Evolutionary conservation across 1,140 invertebrate genomes (phyloP).

Genomic region (Epicauta chinensis): DNA sequence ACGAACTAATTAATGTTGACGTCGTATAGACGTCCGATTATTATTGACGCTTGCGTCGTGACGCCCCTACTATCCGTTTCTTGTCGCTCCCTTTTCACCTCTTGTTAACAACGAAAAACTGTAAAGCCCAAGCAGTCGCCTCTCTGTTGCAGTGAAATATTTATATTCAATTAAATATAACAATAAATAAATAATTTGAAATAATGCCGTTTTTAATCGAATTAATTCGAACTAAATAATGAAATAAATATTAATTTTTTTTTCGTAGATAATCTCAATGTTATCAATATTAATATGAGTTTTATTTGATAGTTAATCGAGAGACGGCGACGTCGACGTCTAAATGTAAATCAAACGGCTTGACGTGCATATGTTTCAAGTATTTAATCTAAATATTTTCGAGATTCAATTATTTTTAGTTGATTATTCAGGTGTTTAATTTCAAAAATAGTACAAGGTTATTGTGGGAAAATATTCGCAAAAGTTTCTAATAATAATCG

Average conservation of each 20-base stretch:
- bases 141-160: slow-evolving; percentile 14
- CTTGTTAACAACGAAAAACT: not conserved
- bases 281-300: not conserved
- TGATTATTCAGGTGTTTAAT: not conserved
- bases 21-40: slow-evolving; percentile 5
- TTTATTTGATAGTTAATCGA: not conserved
- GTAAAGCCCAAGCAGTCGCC: slow-evolving; percentile 7
- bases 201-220: too few relatives aligned
- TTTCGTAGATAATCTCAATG: too few relatives aligned
- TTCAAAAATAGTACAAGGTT: not conserved
- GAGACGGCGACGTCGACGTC: not conserved
- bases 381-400: not conserved
- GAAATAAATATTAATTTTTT: too few relatives aligned
- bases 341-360: not conserved
- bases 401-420: not conserved
- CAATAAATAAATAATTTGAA: too few relatives aligned
- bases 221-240: too few relatives aligned
- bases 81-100: not conserved
- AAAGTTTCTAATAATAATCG: too few relatives aligned
- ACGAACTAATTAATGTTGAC: too few relatives aligned
- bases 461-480: too few relatives aligned
- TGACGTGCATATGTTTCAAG: not conserved
- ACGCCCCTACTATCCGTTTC: not conserved
- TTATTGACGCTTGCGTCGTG: slow-evolving; percentile 12
- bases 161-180: slow-evolving; percentile 7